Evolutionary conservation across 2,797 vertebrate species (phyloP).

Genomic region (Ficedula albicollis): DNA sequence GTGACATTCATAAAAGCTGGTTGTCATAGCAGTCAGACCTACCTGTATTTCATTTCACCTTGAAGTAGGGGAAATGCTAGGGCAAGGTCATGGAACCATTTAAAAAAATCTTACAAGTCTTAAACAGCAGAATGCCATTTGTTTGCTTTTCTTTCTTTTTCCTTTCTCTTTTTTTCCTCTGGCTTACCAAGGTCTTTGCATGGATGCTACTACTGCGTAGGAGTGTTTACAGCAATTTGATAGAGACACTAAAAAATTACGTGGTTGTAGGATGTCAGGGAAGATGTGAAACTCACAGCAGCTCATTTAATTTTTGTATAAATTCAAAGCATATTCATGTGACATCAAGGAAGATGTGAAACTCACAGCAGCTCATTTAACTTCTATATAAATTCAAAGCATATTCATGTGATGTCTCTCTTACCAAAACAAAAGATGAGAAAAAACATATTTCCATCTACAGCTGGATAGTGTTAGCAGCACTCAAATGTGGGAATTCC

Average conservation of each 20-base stretch:
- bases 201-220: neutral
- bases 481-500: neutral
- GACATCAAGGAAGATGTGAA: neutral
- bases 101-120: neutral
- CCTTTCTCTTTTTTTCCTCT: neutral
- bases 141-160: neutral
- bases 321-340: neutral
- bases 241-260: neutral
- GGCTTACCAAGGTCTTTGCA: neutral
- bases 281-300: neutral
- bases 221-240: neutral
- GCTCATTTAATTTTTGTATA: neutral
- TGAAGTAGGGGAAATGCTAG: neutral
- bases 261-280: neutral
- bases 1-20: neutral
- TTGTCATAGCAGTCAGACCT: neutral
- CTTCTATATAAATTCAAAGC: neutral
- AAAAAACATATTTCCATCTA: neutral
- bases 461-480: neutral
- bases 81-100: neutral
- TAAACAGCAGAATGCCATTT: neutral
- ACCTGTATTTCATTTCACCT: neutral
- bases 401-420: neutral
- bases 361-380: neutral
- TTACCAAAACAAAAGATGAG: neutral